phyloP scores from a whole-genome alignment of 2,797 vertebrate species.

The Pyrocephalus nanus region DNA sequence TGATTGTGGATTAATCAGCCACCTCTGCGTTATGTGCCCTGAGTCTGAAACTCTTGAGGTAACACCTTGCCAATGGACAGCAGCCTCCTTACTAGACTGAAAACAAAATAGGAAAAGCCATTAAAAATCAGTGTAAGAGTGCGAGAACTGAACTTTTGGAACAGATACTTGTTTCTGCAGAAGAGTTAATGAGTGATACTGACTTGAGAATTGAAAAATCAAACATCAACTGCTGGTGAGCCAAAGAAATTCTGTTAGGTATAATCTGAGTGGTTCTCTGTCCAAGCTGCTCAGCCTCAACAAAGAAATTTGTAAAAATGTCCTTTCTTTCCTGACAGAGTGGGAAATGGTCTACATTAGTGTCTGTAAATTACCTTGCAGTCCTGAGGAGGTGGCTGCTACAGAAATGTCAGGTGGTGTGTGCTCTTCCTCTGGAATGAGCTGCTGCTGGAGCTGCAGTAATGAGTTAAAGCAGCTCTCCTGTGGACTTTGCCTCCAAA shows the following conservation, averaged over 20 bases:
- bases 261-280: neutral
- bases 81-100: neutral
- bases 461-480: neutral
- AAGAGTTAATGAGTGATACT: neutral
- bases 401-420: neutral
- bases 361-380: neutral
- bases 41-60: neutral
- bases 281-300: neutral
- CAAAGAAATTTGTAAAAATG: neutral
- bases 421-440: neutral
- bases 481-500: neutral
- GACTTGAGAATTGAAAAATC: neutral
- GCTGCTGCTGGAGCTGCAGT: neutral
- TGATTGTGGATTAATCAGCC: neutral
- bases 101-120: neutral
- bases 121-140: neutral
- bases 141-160: neutral
- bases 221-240: neutral
- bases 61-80: neutral
- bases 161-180: neutral
- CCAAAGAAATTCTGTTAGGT: neutral
- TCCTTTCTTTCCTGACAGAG: neutral
- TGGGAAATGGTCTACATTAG: neutral
- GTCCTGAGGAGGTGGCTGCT: neutral
- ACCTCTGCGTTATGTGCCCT: neutral